Evolutionary conservation across 1,140 invertebrate species (phyloP).

Genomic region (Brachionus calyciflorus): DNA sequence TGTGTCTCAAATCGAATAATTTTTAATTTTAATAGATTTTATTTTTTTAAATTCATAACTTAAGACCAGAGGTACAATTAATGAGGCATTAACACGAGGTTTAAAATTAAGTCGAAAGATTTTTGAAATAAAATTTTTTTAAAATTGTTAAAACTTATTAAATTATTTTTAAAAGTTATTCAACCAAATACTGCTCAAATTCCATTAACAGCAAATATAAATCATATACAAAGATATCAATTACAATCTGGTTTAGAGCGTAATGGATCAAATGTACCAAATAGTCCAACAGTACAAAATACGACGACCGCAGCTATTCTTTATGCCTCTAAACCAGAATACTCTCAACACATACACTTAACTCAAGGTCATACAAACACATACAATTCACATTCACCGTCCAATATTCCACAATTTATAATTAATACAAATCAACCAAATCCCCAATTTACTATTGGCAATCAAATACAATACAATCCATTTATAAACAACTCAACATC

Average conservation of each 20-base stretch:
- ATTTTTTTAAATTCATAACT: no score
- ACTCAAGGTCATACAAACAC: not conserved
- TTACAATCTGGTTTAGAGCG: not conserved
- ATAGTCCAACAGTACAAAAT: not conserved
- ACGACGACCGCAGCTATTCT: not conserved
- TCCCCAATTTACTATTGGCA: not conserved
- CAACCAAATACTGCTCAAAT: not conserved
- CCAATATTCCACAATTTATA: not conserved
- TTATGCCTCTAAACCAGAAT: not conserved
- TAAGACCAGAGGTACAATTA: no score
- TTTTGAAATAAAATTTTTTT: no score
- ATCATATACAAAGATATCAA: constrained; percentile 29
- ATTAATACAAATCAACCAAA: not conserved
- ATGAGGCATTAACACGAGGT: no score
- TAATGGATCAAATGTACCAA: not conserved
- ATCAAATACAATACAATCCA: not conserved
- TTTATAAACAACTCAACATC: no score
- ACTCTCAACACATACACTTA: not conserved
- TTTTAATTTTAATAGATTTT: no score
- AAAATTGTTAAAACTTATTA: no score
- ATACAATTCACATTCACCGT: not conserved
- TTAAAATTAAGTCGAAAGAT: no score
- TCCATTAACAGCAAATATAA: not conserved
- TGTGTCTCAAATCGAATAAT: no score
- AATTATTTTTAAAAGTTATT: not conserved